Evolutionary conservation across 1,140 invertebrate genomes (phyloP).

Genomic region (Chrysoperla carnea): DNA sequence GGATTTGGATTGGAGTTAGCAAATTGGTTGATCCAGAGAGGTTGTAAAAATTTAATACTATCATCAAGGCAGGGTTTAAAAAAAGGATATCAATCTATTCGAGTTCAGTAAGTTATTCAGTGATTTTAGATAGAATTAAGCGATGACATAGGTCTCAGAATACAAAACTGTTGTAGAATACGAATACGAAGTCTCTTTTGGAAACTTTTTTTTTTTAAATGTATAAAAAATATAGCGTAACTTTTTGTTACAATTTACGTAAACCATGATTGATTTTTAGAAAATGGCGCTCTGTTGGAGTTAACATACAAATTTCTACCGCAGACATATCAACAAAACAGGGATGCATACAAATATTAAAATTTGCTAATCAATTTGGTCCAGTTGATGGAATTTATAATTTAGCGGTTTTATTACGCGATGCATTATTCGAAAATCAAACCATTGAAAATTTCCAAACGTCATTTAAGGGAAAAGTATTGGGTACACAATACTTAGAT

Average conservation of each 20-base stretch:
- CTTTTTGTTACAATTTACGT: too few relatives aligned
- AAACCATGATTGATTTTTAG: too few relatives aligned
- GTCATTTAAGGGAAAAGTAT: conserved; percentile 25
- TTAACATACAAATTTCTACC: conserved; percentile 13
- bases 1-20: conserved; percentile 66
- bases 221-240: too few relatives aligned
- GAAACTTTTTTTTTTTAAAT: too few relatives aligned
- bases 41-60: conserved; percentile 46
- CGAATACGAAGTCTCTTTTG: too few relatives aligned
- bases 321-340: conserved; percentile 23
- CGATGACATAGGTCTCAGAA: too few relatives aligned
- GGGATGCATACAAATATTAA: conserved; percentile 33
- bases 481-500: conserved; percentile 26
- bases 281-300: background rate
- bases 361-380: conserved; percentile 30
- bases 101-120: conserved; percentile 12
- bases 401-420: conserved; percentile 40
- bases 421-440: conserved; percentile 27
- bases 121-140: too few relatives aligned
- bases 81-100: conserved; percentile 47
- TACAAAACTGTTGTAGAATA: too few relatives aligned
- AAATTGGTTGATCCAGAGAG: conserved; percentile 54
- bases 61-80: conserved; percentile 47
- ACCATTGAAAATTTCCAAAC: conserved; percentile 23
- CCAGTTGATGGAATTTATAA: conserved; percentile 58